A percentile compares a stretch with the other conserved stretches of the same genome.
These are phyloP conservation scores for Pomatorhinus ruficollis DNA, from an alignment of 2,113 vertebrate species.

Conservation along the genomic window DNA sequence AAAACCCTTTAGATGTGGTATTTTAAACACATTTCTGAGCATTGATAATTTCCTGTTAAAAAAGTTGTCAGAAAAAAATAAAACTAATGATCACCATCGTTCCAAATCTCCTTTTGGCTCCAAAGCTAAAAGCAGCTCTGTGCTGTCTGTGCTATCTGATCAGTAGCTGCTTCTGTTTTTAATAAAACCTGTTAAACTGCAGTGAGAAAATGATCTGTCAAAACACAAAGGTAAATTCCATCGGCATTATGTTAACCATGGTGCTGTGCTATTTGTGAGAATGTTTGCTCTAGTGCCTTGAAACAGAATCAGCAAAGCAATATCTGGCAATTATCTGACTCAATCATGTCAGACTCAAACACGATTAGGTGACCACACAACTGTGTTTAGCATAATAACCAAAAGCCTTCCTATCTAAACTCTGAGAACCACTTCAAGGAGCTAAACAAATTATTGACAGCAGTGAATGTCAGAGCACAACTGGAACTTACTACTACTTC, in stretches of 20 bases:
- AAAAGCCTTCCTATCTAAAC: not conserved
- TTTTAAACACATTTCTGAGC: not conserved
- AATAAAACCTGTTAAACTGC: slow-evolving; percentile 4
- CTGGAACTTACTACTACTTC: not conserved
- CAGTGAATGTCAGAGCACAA: not conserved
- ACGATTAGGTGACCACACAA: not conserved
- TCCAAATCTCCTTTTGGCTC: not conserved
- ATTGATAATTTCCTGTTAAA: not conserved
- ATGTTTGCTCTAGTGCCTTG: not conserved
- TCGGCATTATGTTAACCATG: not conserved
- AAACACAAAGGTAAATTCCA: slow-evolving; percentile 22
- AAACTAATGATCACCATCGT: not conserved
- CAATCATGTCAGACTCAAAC: not conserved
- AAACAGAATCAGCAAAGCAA: not conserved
- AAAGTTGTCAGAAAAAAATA: not conserved
- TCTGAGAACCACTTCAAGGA: not conserved
- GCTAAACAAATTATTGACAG: not conserved
- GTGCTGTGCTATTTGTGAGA: not conserved
- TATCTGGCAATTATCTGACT: slow-evolving; percentile 2
- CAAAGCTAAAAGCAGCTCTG: not conserved
- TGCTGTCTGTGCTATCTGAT: not conserved
- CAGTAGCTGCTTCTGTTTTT: not conserved
- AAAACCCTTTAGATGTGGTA: not conserved
- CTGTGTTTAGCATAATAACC: not conserved
- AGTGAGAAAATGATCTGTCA: not conserved